These are phyloP conservation scores for Polypterus senegalus DNA, from an alignment of 2,113 vertebrate species.

Conservation along the genomic window DNA sequence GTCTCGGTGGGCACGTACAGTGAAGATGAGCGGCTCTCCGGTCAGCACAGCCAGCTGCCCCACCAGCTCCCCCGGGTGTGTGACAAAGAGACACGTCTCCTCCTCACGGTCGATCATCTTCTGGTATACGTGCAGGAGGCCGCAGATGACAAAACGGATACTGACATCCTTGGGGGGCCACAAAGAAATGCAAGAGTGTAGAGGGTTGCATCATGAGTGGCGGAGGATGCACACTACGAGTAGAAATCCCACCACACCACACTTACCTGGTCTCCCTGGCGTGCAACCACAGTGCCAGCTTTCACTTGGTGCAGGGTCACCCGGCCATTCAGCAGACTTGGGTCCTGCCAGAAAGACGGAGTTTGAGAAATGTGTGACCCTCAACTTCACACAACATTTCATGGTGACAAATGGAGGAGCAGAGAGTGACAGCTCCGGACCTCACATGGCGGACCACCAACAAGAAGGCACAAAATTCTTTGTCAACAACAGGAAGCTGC, in stretches of 20 bases:
- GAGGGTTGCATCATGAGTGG: not conserved
- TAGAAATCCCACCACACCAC: too few species aligned
- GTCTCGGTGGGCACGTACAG: slow-evolving; percentile 73
- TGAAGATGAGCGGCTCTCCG: slow-evolving; percentile 86
- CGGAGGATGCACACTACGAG: not conserved
- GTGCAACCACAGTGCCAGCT: slow-evolving; percentile 66
- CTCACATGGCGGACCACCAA: too few species aligned
- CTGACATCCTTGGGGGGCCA: slow-evolving; percentile 60
- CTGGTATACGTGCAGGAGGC: slow-evolving; percentile 79
- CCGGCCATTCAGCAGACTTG: slow-evolving; percentile 61
- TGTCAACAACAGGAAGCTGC: too few species aligned
- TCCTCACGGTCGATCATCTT: slow-evolving; percentile 74
- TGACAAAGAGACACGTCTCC: slow-evolving; percentile 75
- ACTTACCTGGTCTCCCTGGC: slow-evolving; percentile 86
- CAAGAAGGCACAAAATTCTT: not conserved
- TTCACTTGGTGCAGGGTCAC: slow-evolving; percentile 74
- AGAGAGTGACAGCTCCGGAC: too few species aligned
- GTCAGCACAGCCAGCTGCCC: slow-evolving; percentile 88
- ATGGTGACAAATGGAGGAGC: too few species aligned
- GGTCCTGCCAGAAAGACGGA: slow-evolving; percentile 47
- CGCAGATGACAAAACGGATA: slow-evolving; percentile 79
- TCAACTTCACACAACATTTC: not conserved
- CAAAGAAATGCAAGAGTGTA: not conserved
- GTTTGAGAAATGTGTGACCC: not conserved
- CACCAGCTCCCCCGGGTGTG: slow-evolving; percentile 80